These are phyloP conservation scores for Papilio elwesi DNA, from an alignment of 2,888 invertebrate species.

Conservation along the genomic window DNA sequence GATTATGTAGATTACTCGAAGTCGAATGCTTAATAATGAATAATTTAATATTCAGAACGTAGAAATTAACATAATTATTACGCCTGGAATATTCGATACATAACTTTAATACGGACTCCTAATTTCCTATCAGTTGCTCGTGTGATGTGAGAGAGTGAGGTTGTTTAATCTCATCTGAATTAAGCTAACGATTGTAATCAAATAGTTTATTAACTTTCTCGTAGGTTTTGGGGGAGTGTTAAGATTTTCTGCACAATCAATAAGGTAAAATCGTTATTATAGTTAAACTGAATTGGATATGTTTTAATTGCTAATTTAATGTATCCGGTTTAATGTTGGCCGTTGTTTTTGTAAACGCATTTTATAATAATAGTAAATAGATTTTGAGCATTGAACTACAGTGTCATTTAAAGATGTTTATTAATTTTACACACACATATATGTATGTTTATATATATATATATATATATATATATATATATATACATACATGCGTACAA, in stretches of 20 bases:
- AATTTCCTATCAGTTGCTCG: slow-evolving; percentile 35
- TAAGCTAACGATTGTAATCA: not conserved
- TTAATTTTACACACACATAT: too few species aligned
- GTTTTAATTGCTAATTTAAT: not conserved
- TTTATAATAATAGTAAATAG: too few species aligned
- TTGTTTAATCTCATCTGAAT: slow-evolving; percentile 27
- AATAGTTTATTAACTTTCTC: not conserved
- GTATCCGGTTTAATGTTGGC: not conserved
- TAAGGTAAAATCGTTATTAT: slow-evolving; percentile 10
- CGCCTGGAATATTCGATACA: slow-evolving; percentile 18
- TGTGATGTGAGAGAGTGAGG: slow-evolving; percentile 27
- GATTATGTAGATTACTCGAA: slow-evolving; percentile 24
- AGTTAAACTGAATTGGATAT: not conserved
- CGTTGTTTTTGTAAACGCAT: not conserved
- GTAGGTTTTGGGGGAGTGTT: not conserved
- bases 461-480: too few species aligned
- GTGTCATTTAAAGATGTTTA: too few species aligned
- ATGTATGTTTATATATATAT: too few species aligned
- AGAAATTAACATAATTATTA: slow-evolving; percentile 40
- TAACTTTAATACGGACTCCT: slow-evolving; percentile 26
- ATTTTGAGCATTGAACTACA: too few species aligned
- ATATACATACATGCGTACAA: too few species aligned
- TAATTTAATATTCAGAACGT: slow-evolving; percentile 28
- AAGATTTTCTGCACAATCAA: not conserved
- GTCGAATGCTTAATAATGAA: slow-evolving; percentile 27